Evolutionary conservation across 2,113 vertebrate genomes (phyloP), one percentile per base, ranked within the genome.

Genomic region (Corynorhinus townsendii): DNA sequence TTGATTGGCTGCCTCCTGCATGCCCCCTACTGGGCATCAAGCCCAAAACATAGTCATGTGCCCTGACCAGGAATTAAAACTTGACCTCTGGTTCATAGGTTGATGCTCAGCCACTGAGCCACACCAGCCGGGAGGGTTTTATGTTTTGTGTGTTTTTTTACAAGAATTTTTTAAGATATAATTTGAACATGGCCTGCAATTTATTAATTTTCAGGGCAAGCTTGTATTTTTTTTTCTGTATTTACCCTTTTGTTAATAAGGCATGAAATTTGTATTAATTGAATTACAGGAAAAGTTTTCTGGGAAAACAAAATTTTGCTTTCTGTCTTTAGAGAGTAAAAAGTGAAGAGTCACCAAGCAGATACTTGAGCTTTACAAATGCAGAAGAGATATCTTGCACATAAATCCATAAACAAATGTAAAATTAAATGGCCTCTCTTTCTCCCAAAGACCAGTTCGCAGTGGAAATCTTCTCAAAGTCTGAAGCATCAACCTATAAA

Each of bases 221-320:
- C 59, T 66, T 95, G 69, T 22, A 22, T 84, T 82, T 93, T 73
- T 91, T 73, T 75, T 92, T 56, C 33, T 56, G 2, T 79, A 22
- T 82, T 69, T 54, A 76, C 66, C 77, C 10, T 72, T 88, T 86
- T 85, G 16, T 43, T 89, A 64, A 30, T n/a, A 71, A 93, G 43
- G 38, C 75, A 47, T 81, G 79, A 82, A 35, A 64, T 83, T 86
- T 82, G 8, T 88, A 77, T 92, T 95, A 88, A 75, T 43, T 95
- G 59, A 84, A 92, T 72, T 69, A 59, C 11, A 75, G 38, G 33
- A 62, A 85, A 75, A 54, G 8, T 94, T 91, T 90, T 76, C 81
- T 93, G 59, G 47, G 54, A 82, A 93, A 79, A 64, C 12, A 94
- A 73, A 95, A 64, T 54, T 95, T 92, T 92, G 8, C 24, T 89